A percentile compares a stretch with the other conserved stretches of the same genome.
These are phyloP conservation scores for Loxodonta africana DNA, from an alignment of 2,113 vertebrate species.

Conservation along the genomic window DNA sequence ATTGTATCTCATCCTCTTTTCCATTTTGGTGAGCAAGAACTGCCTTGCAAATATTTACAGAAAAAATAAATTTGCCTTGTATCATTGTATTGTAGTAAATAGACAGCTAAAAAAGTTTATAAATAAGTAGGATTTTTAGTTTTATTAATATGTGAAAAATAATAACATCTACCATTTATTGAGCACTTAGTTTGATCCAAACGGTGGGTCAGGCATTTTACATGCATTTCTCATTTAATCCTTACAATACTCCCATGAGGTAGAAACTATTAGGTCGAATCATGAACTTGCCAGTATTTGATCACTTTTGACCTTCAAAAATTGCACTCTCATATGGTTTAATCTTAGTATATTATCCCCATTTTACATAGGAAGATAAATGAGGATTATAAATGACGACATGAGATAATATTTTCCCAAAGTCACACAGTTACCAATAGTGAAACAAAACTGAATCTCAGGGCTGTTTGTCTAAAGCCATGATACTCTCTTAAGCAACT, in stretches of 20 bases:
- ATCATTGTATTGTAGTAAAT: background rate
- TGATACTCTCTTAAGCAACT: background rate
- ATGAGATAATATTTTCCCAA: background rate
- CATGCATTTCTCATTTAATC: background rate
- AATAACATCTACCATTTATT: background rate
- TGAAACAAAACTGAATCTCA: background rate
- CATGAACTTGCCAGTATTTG: background rate
- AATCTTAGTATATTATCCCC: background rate
- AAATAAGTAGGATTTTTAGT: conserved; percentile 11
- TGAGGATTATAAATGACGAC: background rate
- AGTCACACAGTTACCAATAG: background rate
- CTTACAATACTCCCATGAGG: background rate
- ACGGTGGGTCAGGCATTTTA: background rate
- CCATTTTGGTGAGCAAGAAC: background rate
- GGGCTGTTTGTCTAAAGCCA: background rate
- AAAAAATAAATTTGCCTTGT: background rate
- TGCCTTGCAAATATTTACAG: background rate
- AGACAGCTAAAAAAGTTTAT: background rate
- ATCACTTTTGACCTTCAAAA: conserved; percentile 25
- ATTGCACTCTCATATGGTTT: background rate
- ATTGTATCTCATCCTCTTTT: background rate
- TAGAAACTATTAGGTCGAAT: background rate
- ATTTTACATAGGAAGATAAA: background rate
- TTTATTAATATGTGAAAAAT: conserved; percentile 1
- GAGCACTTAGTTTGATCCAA: background rate